These are phyloP conservation scores for Ianthella basta DNA, from an alignment of 37 sponge, comb jelly and placozoan species.

Conservation along the genomic window DNA sequence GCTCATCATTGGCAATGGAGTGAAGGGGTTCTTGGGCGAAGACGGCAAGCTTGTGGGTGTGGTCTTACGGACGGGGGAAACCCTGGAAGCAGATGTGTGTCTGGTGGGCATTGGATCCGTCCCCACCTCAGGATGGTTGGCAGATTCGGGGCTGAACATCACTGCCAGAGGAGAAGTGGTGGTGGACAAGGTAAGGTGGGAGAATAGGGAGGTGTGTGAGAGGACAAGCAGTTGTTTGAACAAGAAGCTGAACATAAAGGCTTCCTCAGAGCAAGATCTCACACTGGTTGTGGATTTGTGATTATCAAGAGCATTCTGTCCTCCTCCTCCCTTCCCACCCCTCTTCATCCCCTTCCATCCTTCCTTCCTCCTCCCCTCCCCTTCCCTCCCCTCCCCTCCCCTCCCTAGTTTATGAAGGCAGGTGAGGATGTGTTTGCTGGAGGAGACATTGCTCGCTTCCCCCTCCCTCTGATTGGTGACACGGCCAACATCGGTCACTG, in stretches of 20 bases:
- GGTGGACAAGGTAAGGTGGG: constrained; percentile 68
- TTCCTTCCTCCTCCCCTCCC: not conserved
- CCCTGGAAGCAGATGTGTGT: constrained; percentile 70
- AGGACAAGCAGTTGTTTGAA: too few species aligned
- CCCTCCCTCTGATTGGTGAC: constrained; percentile 70
- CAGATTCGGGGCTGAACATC: constrained; percentile 72
- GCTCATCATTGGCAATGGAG: constrained; percentile 69
- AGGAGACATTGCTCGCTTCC: constrained; percentile 89
- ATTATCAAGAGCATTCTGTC: too few species aligned
- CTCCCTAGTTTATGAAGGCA: constrained; percentile 69
- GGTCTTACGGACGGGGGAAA: constrained; percentile 66
- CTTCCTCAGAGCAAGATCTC: too few species aligned
- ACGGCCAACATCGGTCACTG: constrained; percentile 90
- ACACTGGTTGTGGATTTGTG: too few species aligned
- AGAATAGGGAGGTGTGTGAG: not conserved
- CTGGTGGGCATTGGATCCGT: constrained; percentile 80
- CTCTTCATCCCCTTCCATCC: too few species aligned
- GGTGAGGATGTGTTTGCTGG: constrained; percentile 82
- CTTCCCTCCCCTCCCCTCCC: not conserved
- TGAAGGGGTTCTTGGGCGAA: constrained; percentile 74
- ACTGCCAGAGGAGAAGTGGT: constrained; percentile 72
- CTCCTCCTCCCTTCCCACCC: too few species aligned
- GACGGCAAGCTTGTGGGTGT: constrained; percentile 78
- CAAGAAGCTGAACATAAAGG: too few species aligned
- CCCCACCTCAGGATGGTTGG: constrained; percentile 86